Evolutionary conservation across 2,113 vertebrate genomes (phyloP).

Genomic region (Pelodiscus sinensis): DNA sequence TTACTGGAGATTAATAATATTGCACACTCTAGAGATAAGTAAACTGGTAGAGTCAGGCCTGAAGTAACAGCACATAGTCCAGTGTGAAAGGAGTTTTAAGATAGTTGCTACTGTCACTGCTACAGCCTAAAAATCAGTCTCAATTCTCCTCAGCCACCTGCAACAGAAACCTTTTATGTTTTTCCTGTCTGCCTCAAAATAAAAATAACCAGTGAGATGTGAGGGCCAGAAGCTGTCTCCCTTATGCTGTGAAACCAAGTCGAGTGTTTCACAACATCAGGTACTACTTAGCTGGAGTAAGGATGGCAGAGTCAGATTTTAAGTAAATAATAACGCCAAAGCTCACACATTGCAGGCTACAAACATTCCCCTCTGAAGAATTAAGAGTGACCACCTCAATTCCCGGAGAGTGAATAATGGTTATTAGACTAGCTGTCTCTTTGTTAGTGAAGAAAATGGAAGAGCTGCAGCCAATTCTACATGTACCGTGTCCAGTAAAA

Average conservation of each 20-base stretch:
- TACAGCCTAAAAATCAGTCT: background rate
- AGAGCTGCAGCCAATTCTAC: conserved; percentile 37
- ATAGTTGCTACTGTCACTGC: background rate
- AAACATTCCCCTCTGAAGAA: conserved; percentile 55
- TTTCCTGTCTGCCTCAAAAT: background rate
- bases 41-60: background rate
- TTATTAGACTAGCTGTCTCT: conserved; percentile 55
- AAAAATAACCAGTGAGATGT: background rate
- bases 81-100: background rate
- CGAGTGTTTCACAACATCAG: conserved; percentile 45
- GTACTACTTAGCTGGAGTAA: conserved; percentile 60
- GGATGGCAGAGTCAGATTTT: conserved; percentile 50
- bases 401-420: conserved; percentile 48
- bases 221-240: background rate
- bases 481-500: conserved; percentile 64
- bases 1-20: background rate
- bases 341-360: conserved; percentile 49
- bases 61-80: background rate
- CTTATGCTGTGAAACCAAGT: background rate
- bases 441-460: conserved; percentile 48
- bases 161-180: background rate
- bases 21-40: background rate
- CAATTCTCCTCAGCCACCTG: background rate
- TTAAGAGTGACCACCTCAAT: conserved; percentile 40
- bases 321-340: conserved; percentile 9